These are phyloP conservation scores for Podocnemis expansa DNA, from an alignment of 2,113 vertebrate genomes.

Conservation along the genomic window DNA sequence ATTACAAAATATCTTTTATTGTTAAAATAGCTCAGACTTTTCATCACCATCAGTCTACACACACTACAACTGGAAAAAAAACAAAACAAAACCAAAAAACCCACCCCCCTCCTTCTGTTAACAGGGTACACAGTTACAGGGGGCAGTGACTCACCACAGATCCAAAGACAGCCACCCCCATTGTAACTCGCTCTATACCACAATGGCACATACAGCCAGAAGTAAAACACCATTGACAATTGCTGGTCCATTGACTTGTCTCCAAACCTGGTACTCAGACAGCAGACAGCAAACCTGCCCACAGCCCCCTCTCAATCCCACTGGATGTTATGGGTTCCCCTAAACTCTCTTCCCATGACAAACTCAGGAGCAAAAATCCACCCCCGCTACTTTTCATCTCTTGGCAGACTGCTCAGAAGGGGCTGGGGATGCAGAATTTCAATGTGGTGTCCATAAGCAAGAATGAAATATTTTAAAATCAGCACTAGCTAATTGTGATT, in stretches of 20 bases:
- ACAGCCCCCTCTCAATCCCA: too few relatives aligned
- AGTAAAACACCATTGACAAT: too few relatives aligned
- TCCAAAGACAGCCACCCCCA: background rate
- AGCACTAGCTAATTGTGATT: background rate
- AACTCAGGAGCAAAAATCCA: background rate
- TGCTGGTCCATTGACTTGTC: background rate
- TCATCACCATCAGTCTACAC: background rate
- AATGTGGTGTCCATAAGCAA: background rate
- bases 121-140: background rate
- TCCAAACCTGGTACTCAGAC: too few relatives aligned
- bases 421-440: background rate
- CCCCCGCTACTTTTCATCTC: background rate
- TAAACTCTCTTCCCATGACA: background rate
- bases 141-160: accelerated
- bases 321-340: background rate
- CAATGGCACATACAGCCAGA: background rate
- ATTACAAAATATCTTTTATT: conserved; percentile 53
- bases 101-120: background rate
- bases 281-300: background rate
- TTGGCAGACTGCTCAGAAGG: background rate
- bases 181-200: background rate
- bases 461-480: background rate
- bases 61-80: background rate
- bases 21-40: background rate
- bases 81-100: background rate